Evolutionary conservation across 2,797 vertebrate genomes (phyloP), one percentile per base, ranked within the genome.

Genomic region (Lagocephalus sceleratus): DNA sequence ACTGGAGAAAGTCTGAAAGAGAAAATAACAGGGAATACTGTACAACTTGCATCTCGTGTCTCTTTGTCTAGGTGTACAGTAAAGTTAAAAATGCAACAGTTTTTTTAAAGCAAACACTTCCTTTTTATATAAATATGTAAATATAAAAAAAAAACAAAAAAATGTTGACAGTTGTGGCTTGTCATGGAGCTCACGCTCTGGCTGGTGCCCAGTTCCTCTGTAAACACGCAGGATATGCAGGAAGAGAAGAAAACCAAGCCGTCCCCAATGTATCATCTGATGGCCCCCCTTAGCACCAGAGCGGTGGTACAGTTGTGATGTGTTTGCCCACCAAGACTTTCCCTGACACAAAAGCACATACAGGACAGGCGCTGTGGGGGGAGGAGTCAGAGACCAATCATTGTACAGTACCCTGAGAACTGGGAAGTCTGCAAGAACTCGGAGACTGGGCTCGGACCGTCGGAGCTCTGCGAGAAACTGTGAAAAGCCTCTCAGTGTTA

Each of bases 401-500:
- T 79, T 87, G 87, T 87, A 86, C 79, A 88, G 81, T 84, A 82
- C 66, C 68, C 72, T 71, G 74, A 81, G 73, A 76, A 82, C 70
- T 54, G 61, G 52, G 68, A 38, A 60, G 59, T 52, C 57, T 60
- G 39, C 47, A 42, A 80, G 79, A 69, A 72, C 72, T 83, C 54
- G 61, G 88, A 85, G 70, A 88, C 25, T 38, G 89, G 90, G 90
- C 85, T 91, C 75, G 78, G 90, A 92, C 88, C 82, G 89, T 91
- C 91, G 89, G 91, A 82, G 86, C 88, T 84, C 82, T 90, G 87
- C 91, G 84, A 90, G 91, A 95, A 95, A 90, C 96, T 98, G 95
- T 95, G 89, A 95, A 95, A 91, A 85, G 91, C 90, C 91, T 93
- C 89, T 91, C 94, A 96, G 95, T 96, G 94, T 98, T 97, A 94